Evolutionary conservation across 2,888 invertebrate species (phyloP), one percentile per base, ranked within the genome.

Genomic region (Hypomecis atomaria): DNA sequence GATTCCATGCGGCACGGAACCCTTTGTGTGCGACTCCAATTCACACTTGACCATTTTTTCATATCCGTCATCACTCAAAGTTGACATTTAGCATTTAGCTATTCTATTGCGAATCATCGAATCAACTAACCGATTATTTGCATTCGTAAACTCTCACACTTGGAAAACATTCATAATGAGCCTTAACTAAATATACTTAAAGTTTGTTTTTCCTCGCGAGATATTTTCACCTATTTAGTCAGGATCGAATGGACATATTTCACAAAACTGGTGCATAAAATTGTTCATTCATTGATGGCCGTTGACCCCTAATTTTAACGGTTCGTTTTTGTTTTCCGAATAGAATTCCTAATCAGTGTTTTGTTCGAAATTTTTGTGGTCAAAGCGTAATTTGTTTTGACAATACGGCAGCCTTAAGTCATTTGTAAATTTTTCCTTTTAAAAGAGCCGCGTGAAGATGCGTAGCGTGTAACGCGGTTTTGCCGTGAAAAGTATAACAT

Each of bases 231-330:
- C 65, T 50, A 50, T 63, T 56, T 52, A 62, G 48, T 50, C 44
- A 78, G 77, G 70, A 72, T 70, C 66, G 70, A 69, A 79, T 75
- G 76, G 79, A 45, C 59, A 64, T 81, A 83, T 79, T 81, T 80
- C 76, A 81, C 73, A 62, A 81, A 90, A 89, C 81, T 90, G 81
- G 89, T 88, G 90, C 91, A 88, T 88, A 87, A 84, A 87, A 89
- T 85, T 72, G 68, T 66, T 71, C 75, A 74, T 77, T 74, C 75
- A 64, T 76, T 76, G 69, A 77, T 78, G 89, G 85, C 69, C 88
- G 78, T 86, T 85, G 86, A 88, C 86, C 87, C 75, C 74, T 69
- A 70, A 78, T 74, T 79, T 82, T 83, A 81, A 83, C 88, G 88
- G 87, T 87, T 74, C 65, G 76, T 78, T 79, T 81, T 78, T 77